Base-by-base conservation (phyloP, 2,888 invertebrate genomes). In the Spisula subtruncata region DNA sequence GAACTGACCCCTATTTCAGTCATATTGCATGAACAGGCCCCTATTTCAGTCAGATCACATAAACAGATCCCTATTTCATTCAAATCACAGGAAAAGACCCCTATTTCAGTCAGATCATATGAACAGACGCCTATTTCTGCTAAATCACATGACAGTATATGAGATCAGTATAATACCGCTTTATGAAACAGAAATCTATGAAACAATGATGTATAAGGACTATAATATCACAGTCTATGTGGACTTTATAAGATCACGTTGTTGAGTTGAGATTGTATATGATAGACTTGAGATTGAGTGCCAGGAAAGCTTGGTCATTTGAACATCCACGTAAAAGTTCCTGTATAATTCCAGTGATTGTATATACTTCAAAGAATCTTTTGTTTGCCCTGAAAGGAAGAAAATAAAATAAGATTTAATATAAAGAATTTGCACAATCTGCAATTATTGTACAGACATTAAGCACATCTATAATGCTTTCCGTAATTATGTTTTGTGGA, bases 281-380 rank as follows among this genome's bases (percentile, higher is more conserved):
- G 54, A 96, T 96, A 35, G 96, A 96, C 89, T 96, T 96, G 48
- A 96, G 94, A 87, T 96, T 96, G 25, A 96, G 94, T 5, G 94
- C 94, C 25, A 96, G 94, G 92, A 96, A 96, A 6, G 96, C 94
- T 83, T 95, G 95, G 18, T 96, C 96, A 83, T 94, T 95, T 20
- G 95, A 94, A 86, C 94, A 95, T 60, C 92, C 91, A 25, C 96
- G 90, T 85, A 95, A 87, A 88, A 96, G 91, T 83, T 96, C 96
- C 89, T 96, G 96, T 71, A 95, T 94, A 25, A 96, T 94, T 56
- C 94, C 94, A 10, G 94, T 95, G 29, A 96, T 95, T 48, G 96
- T 96, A 93, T 96, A 96, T 51, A 96, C 95, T 75, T 96, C 96
- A 95, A 96, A 96, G 91, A 94, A 96, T 56, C 95, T 94, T 92